phyloP scores from a whole-genome alignment of 1,140 invertebrate genomes.

The Diorhabda sublineata region DNA sequence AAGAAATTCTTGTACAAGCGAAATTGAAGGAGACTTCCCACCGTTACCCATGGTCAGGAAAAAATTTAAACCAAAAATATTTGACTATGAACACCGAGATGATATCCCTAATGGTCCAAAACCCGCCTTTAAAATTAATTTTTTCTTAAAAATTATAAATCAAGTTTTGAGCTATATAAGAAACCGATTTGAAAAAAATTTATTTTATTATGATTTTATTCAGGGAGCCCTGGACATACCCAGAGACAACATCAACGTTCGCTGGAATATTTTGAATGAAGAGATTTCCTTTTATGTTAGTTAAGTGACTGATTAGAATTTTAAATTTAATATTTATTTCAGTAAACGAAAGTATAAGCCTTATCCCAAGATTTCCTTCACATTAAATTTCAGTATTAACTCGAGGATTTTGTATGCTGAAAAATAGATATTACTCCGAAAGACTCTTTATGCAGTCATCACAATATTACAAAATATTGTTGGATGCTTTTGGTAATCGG shows the following conservation, averaged over 20 bases:
- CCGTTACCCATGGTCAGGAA: background rate
- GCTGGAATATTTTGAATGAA: too few species aligned
- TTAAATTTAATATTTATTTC: too few species aligned
- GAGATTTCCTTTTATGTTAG: too few species aligned
- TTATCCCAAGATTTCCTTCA: too few species aligned
- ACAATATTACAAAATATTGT: conserved; percentile 21
- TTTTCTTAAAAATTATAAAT: background rate
- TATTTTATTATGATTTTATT: too few species aligned
- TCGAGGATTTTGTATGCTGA: conserved; percentile 19
- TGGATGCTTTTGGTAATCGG: conserved; percentile 21
- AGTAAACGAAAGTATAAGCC: too few species aligned
- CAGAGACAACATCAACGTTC: too few species aligned
- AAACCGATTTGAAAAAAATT: conserved; percentile 6
- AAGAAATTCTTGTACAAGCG: conserved; percentile 14
- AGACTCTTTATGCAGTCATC: conserved; percentile 12
- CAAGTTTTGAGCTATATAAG: conserved; percentile 8
- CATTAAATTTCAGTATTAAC: background rate
- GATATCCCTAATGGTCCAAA: conserved; percentile 7
- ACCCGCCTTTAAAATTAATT: background rate
- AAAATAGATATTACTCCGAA: conserved; percentile 24
- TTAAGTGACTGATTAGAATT: too few species aligned
- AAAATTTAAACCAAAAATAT: background rate
- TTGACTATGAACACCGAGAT: conserved; percentile 15
- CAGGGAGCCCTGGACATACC: too few species aligned
- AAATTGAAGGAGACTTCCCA: conserved; percentile 13